A percentile compares a stretch with the other conserved stretches of the same genome.
Evolutionary conservation across 2,113 vertebrate species (phyloP).

Genomic region (Xiphias gladius): DNA sequence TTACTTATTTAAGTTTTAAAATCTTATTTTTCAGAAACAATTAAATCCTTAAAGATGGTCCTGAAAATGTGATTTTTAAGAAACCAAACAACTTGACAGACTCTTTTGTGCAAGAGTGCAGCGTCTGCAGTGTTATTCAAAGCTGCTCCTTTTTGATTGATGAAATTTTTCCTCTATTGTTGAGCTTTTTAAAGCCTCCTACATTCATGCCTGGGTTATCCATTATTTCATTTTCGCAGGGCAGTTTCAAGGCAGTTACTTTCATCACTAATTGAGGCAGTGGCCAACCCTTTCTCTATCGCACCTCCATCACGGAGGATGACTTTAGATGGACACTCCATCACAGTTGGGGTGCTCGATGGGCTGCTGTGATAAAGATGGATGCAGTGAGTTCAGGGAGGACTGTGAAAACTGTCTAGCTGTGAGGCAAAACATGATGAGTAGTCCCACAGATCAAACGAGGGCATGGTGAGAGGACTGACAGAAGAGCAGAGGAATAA

Average conservation of each 20-base stretch:
- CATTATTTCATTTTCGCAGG: slow-evolving; percentile 14
- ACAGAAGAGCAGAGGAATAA: background rate
- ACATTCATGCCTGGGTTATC: background rate
- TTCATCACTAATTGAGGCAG: background rate
- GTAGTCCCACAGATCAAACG: slow-evolving; percentile 27
- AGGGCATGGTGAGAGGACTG: slow-evolving; percentile 3
- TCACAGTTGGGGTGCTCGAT: slow-evolving; percentile 14
- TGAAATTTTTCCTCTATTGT: slow-evolving; percentile 16
- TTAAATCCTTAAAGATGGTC: background rate
- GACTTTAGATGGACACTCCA: slow-evolving; percentile 35
- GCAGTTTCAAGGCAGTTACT: slow-evolving; percentile 34
- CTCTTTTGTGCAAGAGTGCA: background rate
- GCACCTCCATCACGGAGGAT: slow-evolving; percentile 16
- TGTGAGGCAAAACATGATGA: slow-evolving; percentile 53
- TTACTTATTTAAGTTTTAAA: background rate
- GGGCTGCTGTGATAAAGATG: slow-evolving; percentile 43
- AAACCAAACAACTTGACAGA: background rate
- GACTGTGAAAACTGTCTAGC: slow-evolving; percentile 51
- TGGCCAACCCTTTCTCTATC: slow-evolving; percentile 13
- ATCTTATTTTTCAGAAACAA: background rate
- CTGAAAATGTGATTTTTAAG: background rate
- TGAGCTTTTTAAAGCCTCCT: slow-evolving; percentile 1
- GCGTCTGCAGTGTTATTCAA: slow-evolving; percentile 21
- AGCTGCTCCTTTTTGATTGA: background rate
- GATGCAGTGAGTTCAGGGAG: slow-evolving; percentile 37